Base-by-base conservation (phyloP, 23 tunicate species). In the Styela plicata region DNA sequence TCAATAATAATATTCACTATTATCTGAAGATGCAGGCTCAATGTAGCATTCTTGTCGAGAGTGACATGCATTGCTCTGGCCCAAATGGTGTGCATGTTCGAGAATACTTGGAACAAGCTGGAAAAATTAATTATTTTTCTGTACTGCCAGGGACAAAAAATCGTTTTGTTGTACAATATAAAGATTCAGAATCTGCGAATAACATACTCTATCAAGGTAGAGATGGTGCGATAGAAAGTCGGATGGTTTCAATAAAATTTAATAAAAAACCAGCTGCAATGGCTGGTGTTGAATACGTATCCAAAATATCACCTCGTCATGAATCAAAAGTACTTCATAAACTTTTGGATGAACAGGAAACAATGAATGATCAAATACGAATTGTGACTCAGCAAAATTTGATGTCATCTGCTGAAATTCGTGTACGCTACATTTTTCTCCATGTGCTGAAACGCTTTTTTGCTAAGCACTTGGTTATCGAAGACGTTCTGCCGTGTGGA, bases 361-460 rank as follows among this genome's bases (percentile, higher is more conserved):
- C 34, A 5, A 71, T 76, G 81, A 31, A 76, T 7, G 64, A 36
- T 76, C 81, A 76, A 1, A 76, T 76, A 10, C 28, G 24, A 44
- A 26, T 76, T 19, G 17, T 76, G 16, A 53, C 27, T 24, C 17
- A 76, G 17, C 28, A 19, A 57, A 25, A 33, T 53, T 5, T 57
- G 18, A 29, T 44, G 52, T 24, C 81, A 24, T 44, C 81, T 7
- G 81, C 36, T 24, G 81, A 76, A 44, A 76, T 76, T 7, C 81
- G 81, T 2, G 26, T 27, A 0, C 30, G 81, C 21, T 76, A 76
- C 24, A 22, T 76, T 10, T 2, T 53, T 0, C 64, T 76, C 24
- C 21, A 36, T 2, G 81, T 44, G 28, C 31, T 76, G 17, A 23
- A 53, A 21, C 22, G 44, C 7, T 31, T 53, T 17, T 44, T 76